These are phyloP conservation scores for Semaprochilodus insignis DNA, from an alignment of 2,797 vertebrate species.

Conservation along the genomic window DNA sequence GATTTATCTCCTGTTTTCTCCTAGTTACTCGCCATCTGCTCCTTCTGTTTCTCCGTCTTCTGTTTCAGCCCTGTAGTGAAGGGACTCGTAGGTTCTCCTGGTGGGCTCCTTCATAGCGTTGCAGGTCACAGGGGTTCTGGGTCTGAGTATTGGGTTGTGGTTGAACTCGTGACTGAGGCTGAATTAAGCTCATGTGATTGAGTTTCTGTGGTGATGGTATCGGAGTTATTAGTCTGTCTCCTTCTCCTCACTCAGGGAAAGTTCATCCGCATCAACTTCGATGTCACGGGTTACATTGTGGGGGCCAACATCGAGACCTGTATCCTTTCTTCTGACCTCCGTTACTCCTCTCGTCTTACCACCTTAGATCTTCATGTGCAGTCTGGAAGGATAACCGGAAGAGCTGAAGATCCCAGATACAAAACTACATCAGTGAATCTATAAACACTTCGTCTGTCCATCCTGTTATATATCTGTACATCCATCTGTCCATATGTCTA, in stretches of 20 bases:
- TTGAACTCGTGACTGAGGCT: neutral
- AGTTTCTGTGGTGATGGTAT: neutral
- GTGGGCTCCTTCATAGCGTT: no score
- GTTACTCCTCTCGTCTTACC: neutral
- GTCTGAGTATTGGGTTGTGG: no score
- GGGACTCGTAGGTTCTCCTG: no score
- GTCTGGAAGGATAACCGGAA: neutral
- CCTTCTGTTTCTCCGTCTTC: no score
- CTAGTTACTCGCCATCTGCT: no score
- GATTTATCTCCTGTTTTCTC: no score
- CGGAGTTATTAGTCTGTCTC: neutral
- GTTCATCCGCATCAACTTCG: constrained; percentile 98
- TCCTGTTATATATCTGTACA: neutral
- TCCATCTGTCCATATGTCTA: neutral
- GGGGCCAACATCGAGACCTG: constrained; percentile 88
- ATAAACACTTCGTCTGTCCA: neutral
- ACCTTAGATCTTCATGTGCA: neutral
- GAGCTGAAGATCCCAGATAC: neutral
- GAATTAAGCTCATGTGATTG: neutral
- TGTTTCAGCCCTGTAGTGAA: no score
- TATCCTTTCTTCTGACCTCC: constrained; percentile 40
- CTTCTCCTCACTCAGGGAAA: constrained; percentile 83
- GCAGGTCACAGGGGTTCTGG: no score
- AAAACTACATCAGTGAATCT: neutral
- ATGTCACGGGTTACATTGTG: constrained; percentile 92